phyloP scores from a whole-genome alignment of 1,140 invertebrate species.

The Ceratosolen fusciceps region DNA sequence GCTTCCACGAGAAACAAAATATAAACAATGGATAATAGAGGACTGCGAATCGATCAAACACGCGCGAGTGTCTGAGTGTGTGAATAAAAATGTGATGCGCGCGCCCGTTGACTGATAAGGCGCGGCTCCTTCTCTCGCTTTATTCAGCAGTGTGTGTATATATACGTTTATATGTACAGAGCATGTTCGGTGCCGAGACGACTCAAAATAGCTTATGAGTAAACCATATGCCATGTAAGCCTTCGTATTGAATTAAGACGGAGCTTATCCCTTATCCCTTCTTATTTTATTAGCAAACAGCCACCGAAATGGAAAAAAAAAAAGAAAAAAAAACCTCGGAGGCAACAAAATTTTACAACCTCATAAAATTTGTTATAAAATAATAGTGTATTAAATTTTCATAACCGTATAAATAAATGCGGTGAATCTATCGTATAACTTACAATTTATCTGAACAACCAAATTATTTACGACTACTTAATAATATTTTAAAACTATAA shows the following conservation, averaged over 20 bases:
- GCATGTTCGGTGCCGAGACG: background rate
- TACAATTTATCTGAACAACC: too few relatives aligned
- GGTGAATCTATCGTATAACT: background rate
- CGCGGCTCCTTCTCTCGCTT: background rate
- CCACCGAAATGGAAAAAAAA: background rate
- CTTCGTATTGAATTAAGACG: conserved; percentile 16
- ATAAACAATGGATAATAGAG: conserved; percentile 1
- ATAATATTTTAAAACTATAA: too few relatives aligned
- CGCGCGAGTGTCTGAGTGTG: background rate
- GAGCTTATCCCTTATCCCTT: background rate
- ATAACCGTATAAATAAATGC: background rate
- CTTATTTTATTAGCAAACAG: background rate
- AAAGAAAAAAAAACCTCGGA: too few relatives aligned
- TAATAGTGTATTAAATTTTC: background rate
- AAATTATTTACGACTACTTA: too few relatives aligned
- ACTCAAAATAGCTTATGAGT: conserved; percentile 17
- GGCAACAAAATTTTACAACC: too few relatives aligned
- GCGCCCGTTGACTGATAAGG: conserved; percentile 34
- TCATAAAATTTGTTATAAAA: too few relatives aligned
- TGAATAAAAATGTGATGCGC: conserved; percentile 11
- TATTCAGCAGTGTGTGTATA: background rate
- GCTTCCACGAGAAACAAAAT: background rate
- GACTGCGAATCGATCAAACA: conserved; percentile 9
- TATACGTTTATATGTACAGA: background rate
- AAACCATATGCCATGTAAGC: conserved; percentile 14